phyloP scores from a whole-genome alignment of 2,797 vertebrate species.

The Gymnoscopelus braueri region DNA sequence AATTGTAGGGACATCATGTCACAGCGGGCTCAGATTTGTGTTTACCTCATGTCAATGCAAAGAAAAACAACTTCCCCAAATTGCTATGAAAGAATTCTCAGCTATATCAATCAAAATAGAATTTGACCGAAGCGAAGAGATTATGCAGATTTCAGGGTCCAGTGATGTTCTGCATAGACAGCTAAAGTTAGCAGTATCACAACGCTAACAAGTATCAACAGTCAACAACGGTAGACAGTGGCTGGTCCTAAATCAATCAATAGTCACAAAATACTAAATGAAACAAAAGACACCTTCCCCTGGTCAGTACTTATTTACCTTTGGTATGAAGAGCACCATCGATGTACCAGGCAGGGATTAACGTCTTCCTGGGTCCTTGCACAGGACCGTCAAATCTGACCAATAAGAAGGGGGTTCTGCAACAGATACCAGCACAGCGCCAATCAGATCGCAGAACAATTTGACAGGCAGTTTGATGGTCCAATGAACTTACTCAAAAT shows the following conservation, averaged over 20 bases:
- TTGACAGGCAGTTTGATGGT: conserved; percentile 31
- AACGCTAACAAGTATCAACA: background rate
- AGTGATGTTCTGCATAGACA: background rate
- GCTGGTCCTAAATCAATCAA: background rate
- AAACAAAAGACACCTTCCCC: background rate
- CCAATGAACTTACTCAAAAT: conserved; percentile 59
- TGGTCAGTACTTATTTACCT: conserved; percentile 62
- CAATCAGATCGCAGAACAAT: conserved; percentile 42
- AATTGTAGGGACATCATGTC: no score
- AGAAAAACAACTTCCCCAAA: no score
- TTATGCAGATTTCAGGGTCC: background rate
- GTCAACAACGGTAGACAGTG: no score
- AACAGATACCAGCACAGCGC: background rate
- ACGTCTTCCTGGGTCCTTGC: conserved; percentile 53
- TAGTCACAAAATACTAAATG: background rate
- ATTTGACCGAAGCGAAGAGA: background rate
- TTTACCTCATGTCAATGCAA: background rate
- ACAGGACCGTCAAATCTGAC: background rate
- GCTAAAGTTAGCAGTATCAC: background rate
- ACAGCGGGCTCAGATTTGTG: no score
- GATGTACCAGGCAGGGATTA: conserved; percentile 13
- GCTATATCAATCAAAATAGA: background rate
- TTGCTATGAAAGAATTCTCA: no score
- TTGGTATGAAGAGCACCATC: conserved; percentile 12
- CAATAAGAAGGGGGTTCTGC: conserved; percentile 43